Evolutionary conservation across 1,140 invertebrate species (phyloP), one percentile per base, ranked within the genome.

Genomic region (Nymphalis io): DNA sequence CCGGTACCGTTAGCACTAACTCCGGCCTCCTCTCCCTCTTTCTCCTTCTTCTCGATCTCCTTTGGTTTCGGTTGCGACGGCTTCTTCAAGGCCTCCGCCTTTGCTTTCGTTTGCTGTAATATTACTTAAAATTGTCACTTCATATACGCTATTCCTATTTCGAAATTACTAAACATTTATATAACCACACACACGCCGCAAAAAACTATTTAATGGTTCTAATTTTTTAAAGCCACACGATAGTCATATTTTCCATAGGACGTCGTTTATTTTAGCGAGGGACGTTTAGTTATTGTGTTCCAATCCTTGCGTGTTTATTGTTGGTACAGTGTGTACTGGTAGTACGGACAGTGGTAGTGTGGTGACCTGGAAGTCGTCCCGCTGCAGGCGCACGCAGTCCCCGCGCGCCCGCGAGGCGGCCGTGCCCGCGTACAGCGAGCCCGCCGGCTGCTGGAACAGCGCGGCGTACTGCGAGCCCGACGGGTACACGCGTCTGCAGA

Each of bases 341-440:
- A n/a, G n/a, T n/a, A n/a, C n/a, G n/a, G n/a, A n/a, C n/a, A n/a
- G n/a, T n/a, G n/a, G n/a, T n/a, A n/a, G n/a, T n/a, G n/a, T n/a
- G n/a, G n/a, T n/a, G 62, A 95, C 93, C 78, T 93, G 92, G 77
- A 94, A 93, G 77, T 95, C 94, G 63, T 94, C 94, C 8, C 93
- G 89, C 64, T 95, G 93, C 4, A 92, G 75, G 42, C 93, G 93
- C 12, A 93, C 93, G 44, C 94, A 95, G 75, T 96, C 95, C 57
- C 95, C 94, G 60, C 95, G 92, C 0, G 95, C 95, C 75, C 94
- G 94, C 42, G 95, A 96, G 0, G 95, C 94, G 13, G 94, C 94
- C n/a, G 96, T 97, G 75, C 95, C 95, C 65, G 95, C 94, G 82
- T 95, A 97, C 42, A 97, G 90, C 1, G 95, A 95, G 59, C 92